Evolutionary conservation across 2,888 invertebrate genomes (phyloP).

Genomic region (Philaethria dido): DNA sequence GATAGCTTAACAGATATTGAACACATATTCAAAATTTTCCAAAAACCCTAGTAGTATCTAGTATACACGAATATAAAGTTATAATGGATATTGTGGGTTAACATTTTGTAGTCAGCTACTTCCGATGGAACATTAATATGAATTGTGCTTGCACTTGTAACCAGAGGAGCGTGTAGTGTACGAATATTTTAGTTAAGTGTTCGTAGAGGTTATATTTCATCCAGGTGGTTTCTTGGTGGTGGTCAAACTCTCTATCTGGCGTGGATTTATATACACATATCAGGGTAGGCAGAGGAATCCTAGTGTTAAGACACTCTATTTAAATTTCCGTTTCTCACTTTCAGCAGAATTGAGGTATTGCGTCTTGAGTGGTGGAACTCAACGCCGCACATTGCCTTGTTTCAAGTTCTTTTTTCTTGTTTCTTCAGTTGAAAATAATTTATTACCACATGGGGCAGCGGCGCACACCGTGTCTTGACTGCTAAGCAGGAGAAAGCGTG

Average conservation of each 20-base stretch:
- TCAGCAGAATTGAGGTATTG: too few relatives aligned
- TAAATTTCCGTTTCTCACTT: too few relatives aligned
- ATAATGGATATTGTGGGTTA: constrained; percentile 35
- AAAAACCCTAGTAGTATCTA: neutral
- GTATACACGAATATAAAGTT: constrained; percentile 32
- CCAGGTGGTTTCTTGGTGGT: neutral
- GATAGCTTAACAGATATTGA: neutral
- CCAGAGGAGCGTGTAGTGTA: constrained; percentile 17
- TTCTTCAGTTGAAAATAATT: too few relatives aligned
- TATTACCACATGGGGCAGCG: too few relatives aligned
- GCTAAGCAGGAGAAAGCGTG: too few relatives aligned
- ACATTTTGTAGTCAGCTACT: constrained; percentile 22
- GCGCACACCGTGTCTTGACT: too few relatives aligned
- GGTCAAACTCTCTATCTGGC: neutral
- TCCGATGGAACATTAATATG: constrained; percentile 15
- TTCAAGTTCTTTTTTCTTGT: too few relatives aligned
- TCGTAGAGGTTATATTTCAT: neutral
- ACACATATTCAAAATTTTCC: neutral
- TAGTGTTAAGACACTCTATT: too few relatives aligned
- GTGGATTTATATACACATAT: neutral
- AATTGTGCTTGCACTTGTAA: constrained; percentile 18
- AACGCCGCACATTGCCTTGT: too few relatives aligned
- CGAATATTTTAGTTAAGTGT: constrained; percentile 8
- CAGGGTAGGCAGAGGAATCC: too few relatives aligned
- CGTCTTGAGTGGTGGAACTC: too few relatives aligned